Evolutionary conservation across 1,140 invertebrate genomes (phyloP).

Genomic region (Battus philenor): DNA sequence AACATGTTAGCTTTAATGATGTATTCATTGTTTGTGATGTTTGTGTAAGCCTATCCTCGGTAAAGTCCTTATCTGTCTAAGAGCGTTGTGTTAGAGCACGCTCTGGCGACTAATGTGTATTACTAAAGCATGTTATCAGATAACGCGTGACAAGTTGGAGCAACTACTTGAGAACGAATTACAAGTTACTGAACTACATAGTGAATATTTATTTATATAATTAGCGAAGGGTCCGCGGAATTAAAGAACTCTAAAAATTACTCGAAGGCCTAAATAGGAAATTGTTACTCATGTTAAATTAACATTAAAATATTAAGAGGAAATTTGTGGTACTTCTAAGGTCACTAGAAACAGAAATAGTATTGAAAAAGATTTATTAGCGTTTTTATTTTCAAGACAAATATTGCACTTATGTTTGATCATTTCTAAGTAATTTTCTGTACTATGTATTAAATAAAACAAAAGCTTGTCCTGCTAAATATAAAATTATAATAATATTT

Average conservation of each 20-base stretch:
- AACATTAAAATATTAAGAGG: too few relatives aligned
- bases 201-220: conserved; percentile 14
- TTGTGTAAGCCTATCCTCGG: conserved; percentile 1
- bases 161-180: conserved; percentile 21
- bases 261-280: not conserved
- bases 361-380: too few relatives aligned
- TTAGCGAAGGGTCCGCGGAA: not conserved
- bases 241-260: not conserved
- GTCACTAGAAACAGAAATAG: too few relatives aligned
- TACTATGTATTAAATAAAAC: too few relatives aligned
- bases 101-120: conserved; percentile 31
- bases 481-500: too few relatives aligned
- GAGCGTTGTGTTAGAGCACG: conserved; percentile 34
- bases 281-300: too few relatives aligned
- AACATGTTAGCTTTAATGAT: conserved; percentile 12
- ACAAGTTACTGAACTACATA: conserved; percentile 12
- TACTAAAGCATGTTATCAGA: conserved; percentile 32
- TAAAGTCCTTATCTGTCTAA: conserved; percentile 12
- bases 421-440: too few relatives aligned
- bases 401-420: too few relatives aligned
- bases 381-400: too few relatives aligned
- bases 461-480: too few relatives aligned
- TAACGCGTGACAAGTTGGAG: conserved; percentile 44
- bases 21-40: conserved; percentile 10
- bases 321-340: too few relatives aligned